Evolutionary conservation across 2,797 vertebrate species (phyloP), one percentile per base, ranked within the genome.

Genomic region (Eleutherodactylus coqui): DNA sequence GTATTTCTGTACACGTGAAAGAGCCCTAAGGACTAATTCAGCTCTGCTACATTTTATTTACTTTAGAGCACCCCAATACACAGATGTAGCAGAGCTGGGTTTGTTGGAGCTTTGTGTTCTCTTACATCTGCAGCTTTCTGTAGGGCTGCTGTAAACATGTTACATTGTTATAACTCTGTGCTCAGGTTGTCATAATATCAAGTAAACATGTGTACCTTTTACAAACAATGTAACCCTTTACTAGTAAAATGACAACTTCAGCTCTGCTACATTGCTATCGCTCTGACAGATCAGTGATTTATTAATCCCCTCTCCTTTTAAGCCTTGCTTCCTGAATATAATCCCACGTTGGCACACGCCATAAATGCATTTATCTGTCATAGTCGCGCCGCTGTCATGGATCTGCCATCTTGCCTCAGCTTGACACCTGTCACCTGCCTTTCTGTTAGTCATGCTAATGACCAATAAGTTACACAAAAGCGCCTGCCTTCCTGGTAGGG

Each of bases 351-450:
- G 60, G 80, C 67, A 16, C 32, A 29, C 36, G 27, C 3, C 47
- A 41, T 16, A 32, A 45, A 43, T 41, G 16, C 55, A 32, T 19
- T 47, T 78, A 73, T 73, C 80, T 73, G 81, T 82, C 79, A 82
- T 16, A 19, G 67, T 16, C n/a, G n/a, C 60, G 34, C 41, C 16
- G 32, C 67, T 73, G 67, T 75, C 81, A 73, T 41, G 38, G 38
- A 73, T 62, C 80, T 83, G 75, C 81, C 81, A 83, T 34, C 45
- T 41, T 87, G 85, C 29, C 60, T 47, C 75, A 58, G 49, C 73
- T 21, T 77, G 80, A 87, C 75, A 72, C 80, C 80, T 83, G 85
- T 78, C 85, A 87, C 38, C 73, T 79, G 81, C 73, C 75, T 34
- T 58, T 83, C 45, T 78, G 41, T 70, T 60, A 58, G 45, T 76